Base-by-base conservation (phyloP, 2,113 vertebrate species). In the Nipponia nippon region DNA sequence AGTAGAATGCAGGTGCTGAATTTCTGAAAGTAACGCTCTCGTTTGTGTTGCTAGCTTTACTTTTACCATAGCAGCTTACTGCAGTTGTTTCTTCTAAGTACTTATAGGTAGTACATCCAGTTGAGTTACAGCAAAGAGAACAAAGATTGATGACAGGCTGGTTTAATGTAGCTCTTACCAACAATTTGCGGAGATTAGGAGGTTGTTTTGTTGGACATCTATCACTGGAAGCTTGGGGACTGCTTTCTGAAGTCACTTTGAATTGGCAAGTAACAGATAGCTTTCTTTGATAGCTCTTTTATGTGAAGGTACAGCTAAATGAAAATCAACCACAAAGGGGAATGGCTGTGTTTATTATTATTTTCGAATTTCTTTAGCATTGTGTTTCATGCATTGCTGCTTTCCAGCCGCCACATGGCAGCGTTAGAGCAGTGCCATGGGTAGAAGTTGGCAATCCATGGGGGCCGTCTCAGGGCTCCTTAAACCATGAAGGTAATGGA, bases 401-500 rank as follows among this genome's bases (percentile, higher is more conserved):
- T 46, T 42, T 29, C 78, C 87, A 73, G 59, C 47, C 3, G 0
- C 9, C 16, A 3, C 5, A 6, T 6, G 38, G 52, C 76, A 65
- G 52, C 18, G 1, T 7, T 30, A 6, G 32, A 73, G 78, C 75
- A 62, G 2, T 8, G 47, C 47, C 40, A 16, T 6, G 49, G 63
- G 34, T 11, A 47, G 53, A 36, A 30, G 34, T 12, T 14, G 2
- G 11, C 29, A 21, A 11, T 22, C 25, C 46, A 4, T 0, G 0
- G n/a, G 53, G 42, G 8, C 27, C 4, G 7, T n/a, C 16, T 23
- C 21, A 1, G 10, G 52, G 14, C 14, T 32, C 26, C 59, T 42
- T 8, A 13, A 10, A 10, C 71, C 27, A 1, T 7, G 4, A 2
- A 11, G 44, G 49, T 1, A 8, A 7, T 14, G 70, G n/a, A 50